phyloP scores from a whole-genome alignment of 2,113 vertebrate genomes.

The Campylomormyrus tamandua region DNA sequence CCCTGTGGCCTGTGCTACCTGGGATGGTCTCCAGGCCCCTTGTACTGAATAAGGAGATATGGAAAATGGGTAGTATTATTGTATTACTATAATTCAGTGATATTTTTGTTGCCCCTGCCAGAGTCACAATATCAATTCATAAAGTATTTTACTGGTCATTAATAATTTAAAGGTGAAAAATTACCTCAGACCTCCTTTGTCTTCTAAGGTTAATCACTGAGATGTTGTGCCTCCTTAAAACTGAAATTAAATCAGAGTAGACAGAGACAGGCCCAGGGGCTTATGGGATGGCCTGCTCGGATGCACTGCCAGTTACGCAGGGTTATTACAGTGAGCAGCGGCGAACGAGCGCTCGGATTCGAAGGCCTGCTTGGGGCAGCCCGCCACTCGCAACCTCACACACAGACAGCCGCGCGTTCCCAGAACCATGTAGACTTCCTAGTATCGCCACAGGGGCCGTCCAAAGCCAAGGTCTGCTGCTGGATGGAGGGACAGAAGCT shows the following conservation, averaged over 20 bases:
- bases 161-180: background rate
- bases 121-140: background rate
- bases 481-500: background rate
- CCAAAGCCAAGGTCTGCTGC: conserved; percentile 7
- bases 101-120: background rate
- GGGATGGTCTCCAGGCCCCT: background rate
- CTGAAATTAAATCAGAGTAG: background rate
- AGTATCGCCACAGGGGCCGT: conserved; percentile 35
- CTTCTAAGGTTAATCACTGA: background rate
- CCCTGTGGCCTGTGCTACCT: background rate
- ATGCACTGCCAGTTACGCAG: conserved; percentile 46
- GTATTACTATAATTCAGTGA: background rate
- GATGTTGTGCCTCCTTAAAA: background rate
- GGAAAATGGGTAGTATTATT: background rate
- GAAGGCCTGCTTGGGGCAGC: conserved; percentile 37
- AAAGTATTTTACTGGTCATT: background rate
- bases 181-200: background rate
- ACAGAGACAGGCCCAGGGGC: conserved; percentile 8
- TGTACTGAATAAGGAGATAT: background rate
- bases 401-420: conserved; percentile 39
- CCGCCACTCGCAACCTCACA: conserved; percentile 36
- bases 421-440: conserved; percentile 44
- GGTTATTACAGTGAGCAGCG: conserved; percentile 48
- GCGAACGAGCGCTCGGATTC: conserved; percentile 46
- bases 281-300: conserved; percentile 31